Conservation (phyloP, 2,797 vertebrate species). For the Enteromius mattozi region DNA sequence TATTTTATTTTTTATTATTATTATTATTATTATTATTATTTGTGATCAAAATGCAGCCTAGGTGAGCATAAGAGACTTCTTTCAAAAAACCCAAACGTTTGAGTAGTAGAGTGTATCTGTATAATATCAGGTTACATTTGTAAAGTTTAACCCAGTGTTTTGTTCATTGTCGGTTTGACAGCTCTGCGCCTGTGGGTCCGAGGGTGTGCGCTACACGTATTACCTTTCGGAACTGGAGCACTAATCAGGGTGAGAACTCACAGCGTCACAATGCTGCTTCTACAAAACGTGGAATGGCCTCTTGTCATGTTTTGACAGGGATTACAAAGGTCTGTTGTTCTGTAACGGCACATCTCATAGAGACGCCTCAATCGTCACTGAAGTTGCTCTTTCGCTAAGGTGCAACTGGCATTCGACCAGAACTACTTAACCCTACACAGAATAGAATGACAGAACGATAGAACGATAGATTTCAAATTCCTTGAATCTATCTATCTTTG, state of each 20-base stretch:
- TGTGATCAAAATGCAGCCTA: not conserved
- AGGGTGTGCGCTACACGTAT: not conserved
- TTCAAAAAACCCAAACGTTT: not conserved
- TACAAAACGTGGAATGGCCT: not conserved
- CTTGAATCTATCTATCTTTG: not conserved
- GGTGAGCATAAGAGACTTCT: not conserved
- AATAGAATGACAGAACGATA: not conserved
- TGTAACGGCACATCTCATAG: slow-evolving; percentile 18
- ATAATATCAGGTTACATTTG: slow-evolving; percentile 7
- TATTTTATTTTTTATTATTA: not conserved
- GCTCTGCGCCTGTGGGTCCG: slow-evolving; percentile 1
- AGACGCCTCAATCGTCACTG: not conserved
- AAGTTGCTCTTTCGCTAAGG: not conserved
- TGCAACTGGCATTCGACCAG: not conserved
- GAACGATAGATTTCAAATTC: not conserved
- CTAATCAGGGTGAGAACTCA: slow-evolving; percentile 14
- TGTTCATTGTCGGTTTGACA: not conserved
- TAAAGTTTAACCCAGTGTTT: not conserved
- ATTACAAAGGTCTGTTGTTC: slow-evolving; percentile 31
- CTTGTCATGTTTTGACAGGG: slow-evolving; percentile 39
- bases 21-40: not conserved
- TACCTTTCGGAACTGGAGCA: slow-evolving; percentile 9
- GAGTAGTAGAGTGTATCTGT: not conserved
- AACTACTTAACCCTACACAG: not conserved
- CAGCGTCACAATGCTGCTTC: slow-evolving; percentile 4